These are phyloP conservation scores for Harpagus bidentatus DNA, from an alignment of 2,113 vertebrate genomes.

Conservation along the genomic window DNA sequence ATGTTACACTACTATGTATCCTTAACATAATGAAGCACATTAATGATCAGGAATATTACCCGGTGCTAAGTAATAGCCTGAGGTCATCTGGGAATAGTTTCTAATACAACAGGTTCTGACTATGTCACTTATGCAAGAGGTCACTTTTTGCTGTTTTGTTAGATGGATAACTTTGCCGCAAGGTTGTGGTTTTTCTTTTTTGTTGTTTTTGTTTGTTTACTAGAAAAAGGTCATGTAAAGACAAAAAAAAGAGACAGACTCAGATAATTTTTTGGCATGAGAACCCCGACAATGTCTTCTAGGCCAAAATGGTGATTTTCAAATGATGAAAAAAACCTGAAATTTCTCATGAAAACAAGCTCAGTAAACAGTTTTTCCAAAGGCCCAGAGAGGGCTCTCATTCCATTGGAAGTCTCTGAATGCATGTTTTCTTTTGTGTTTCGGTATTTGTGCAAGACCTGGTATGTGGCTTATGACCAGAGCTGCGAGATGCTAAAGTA, in stretches of 20 bases:
- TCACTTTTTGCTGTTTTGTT: not conserved
- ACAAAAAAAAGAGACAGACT: not conserved
- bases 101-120: not conserved
- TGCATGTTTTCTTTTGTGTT: not conserved
- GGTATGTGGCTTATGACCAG: not conserved
- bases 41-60: not conserved
- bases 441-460: not conserved
- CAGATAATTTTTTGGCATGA: not conserved
- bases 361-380: not conserved
- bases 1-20: accelerated
- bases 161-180: not conserved
- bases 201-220: not conserved
- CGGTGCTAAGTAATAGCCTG: not conserved
- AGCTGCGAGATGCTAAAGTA: accelerated
- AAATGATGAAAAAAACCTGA: not conserved
- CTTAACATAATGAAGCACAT: accelerated
- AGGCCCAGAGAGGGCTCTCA: not conserved
- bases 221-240: not conserved
- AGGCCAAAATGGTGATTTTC: not conserved
- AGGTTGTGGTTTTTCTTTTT: not conserved
- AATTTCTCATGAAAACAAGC: not conserved
- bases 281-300: not conserved
- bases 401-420: not conserved
- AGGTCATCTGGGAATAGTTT: not conserved
- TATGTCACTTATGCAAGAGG: not conserved